A percentile compares a stretch with the other conserved stretches of the same genome.
phyloP scores from a whole-genome alignment of 1,140 invertebrate species.

The Drosophila malerkotliana region DNA sequence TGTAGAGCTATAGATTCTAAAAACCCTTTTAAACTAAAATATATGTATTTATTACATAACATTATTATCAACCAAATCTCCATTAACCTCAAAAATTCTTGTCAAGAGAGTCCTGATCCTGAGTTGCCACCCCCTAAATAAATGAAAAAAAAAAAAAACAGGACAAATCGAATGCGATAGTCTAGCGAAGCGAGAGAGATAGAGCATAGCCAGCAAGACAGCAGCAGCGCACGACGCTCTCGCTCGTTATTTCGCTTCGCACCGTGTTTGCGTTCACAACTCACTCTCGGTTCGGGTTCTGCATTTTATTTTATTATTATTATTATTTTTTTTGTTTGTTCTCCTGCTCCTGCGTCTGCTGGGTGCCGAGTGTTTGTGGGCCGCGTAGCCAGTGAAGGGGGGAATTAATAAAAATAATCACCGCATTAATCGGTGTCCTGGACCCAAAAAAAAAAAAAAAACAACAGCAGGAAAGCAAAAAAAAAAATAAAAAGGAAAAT shows the following conservation, averaged over 20 bases:
- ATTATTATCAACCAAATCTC: no score
- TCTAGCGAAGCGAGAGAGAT: not conserved
- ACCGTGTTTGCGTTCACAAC: conserved; percentile 81
- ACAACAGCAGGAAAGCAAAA: not conserved
- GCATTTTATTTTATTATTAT: conserved; percentile 82
- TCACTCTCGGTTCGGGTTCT: conserved; percentile 75
- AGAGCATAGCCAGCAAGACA: conserved; percentile 4
- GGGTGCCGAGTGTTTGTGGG: conserved; percentile 43
- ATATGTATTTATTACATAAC: no score
- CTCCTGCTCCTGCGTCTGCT: conserved; percentile 56
- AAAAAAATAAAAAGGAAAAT: conserved; percentile 44
- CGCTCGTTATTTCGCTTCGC: conserved; percentile 78
- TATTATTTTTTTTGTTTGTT: conserved; percentile 78
- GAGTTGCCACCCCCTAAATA: not conserved
- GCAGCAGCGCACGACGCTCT: conserved; percentile 42
- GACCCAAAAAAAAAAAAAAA: not conserved
- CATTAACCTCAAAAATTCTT: no score
- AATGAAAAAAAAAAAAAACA: not conserved
- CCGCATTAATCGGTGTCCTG: conserved; percentile 13
- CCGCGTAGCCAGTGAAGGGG: not conserved
- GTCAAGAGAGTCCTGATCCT: not conserved
- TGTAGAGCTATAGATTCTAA: no score
- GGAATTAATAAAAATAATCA: not conserved
- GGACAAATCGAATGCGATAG: not conserved
- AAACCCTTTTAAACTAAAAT: no score